Evolutionary conservation across 2,113 vertebrate genomes (phyloP).

Genomic region (Pygoscelis antarcticus): DNA sequence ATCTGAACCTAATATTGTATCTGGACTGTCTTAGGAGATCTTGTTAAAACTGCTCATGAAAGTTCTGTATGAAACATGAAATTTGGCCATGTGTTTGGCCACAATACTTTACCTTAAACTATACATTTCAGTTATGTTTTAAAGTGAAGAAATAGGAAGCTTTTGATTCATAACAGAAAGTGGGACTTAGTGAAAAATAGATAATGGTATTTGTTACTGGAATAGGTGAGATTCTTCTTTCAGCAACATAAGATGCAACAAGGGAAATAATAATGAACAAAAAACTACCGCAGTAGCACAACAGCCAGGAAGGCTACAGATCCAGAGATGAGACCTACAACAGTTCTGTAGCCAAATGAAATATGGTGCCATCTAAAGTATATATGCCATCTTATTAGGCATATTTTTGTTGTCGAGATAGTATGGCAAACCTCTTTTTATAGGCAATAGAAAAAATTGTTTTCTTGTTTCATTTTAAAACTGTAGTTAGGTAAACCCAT

Average conservation of each 20-base stretch:
- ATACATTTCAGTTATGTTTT: constrained; percentile 34
- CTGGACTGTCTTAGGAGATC: background rate
- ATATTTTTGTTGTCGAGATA: background rate
- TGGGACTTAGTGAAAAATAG: constrained; percentile 24
- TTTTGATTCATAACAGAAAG: constrained; percentile 55
- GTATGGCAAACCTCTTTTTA: background rate
- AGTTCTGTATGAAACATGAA: background rate
- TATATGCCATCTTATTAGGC: background rate
- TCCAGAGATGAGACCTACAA: background rate
- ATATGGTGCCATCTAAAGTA: background rate
- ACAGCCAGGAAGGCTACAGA: background rate
- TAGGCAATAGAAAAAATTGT: background rate
- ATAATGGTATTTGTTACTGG: background rate
- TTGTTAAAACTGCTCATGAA: background rate
- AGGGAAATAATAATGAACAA: background rate
- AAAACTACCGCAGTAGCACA: background rate
- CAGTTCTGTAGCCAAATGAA: background rate
- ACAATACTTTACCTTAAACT: background rate
- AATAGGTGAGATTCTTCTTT: background rate
- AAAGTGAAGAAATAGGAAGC: constrained; percentile 46
- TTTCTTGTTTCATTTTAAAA: background rate
- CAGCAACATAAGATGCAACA: background rate
- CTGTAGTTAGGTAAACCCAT: background rate
- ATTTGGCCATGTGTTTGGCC: background rate
- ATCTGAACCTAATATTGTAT: background rate